Evolutionary conservation across 1,140 invertebrate genomes (phyloP).

Genomic region (Elymnias hypermnestra): DNA sequence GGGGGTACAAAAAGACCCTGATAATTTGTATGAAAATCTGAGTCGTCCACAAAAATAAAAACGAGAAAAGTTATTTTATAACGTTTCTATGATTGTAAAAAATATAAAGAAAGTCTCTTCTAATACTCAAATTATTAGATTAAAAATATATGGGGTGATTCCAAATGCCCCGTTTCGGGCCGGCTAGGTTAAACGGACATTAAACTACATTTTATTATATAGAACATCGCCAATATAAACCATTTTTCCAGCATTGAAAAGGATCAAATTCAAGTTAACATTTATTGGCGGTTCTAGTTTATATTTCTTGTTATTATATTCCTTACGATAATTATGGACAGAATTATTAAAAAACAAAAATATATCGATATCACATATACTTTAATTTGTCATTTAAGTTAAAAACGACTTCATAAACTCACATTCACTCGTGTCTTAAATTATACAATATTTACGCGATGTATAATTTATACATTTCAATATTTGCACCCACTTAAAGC

Average conservation of each 20-base stretch:
- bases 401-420: slow-evolving; percentile 12
- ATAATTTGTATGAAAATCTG: no score
- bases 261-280: no score
- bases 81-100: no score
- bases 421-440: slow-evolving; percentile 17
- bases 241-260: neutral
- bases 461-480: neutral
- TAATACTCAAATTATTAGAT: no score
- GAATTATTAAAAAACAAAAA: slow-evolving; percentile 57
- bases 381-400: slow-evolving; percentile 30
- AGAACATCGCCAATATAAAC: slow-evolving; percentile 19
- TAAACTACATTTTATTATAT: slow-evolving; percentile 16
- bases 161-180: no score
- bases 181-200: slow-evolving; percentile 27
- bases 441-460: neutral
- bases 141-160: no score
- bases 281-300: slow-evolving; percentile 22
- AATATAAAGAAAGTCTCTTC: no score
- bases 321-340: slow-evolving; percentile 49
- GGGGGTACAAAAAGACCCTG: no score
- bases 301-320: slow-evolving; percentile 26
- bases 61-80: no score
- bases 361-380: slow-evolving; percentile 52
- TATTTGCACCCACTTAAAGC: neutral
- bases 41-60: no score